Base-by-base conservation (phyloP, 2,113 vertebrate species). In the Sinosuthora webbiana region DNA sequence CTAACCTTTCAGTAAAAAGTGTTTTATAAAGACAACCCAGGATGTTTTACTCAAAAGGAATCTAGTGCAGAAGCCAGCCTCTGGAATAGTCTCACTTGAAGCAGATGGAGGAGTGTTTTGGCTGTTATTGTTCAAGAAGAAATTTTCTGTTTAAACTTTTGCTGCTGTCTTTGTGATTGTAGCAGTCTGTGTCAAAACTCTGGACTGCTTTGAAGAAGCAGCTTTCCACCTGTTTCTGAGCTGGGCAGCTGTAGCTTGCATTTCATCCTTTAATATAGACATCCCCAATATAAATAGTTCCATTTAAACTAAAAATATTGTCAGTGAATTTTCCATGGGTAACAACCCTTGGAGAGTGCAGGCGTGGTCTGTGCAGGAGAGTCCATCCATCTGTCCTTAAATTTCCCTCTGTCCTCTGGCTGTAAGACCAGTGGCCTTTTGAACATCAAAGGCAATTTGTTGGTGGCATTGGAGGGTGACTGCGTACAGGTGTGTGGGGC, bases 201-300 rank as follows among this genome's bases (percentile, higher is more conserved):
- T 77, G 68, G 16, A 19, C 86, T 83, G 59, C 31, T 95, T 70
- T n/a, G 30, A 35, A 45, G 39, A 82, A 93, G 70, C 78, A 84
- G 75, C n/a, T 90, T 96, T 69, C 91, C 78, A 91, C 82, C 89
- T 93, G 87, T 89, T 93, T 79, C 53, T 85, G 67, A 89, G 78
- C 78, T 91, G 67, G 28, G 45, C 86, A 85, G 83, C 83, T 82
- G 84, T 62, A 62, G 65, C 65, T 75, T 95, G 39, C 22, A 24
- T 68, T 91, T 89, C 37, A 45, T 91, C 17, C 57, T 87, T 96
- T 62, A 39, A 65, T 62, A 50, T 19, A 47, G 59, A 28, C 28
- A 84, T 73, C 11, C 37, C 10, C 7, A 4, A 7, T 79, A 75
- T 78, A 83, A 90, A 84, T 82, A 84, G 31, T 89, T 90, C 10